Base-by-base conservation (phyloP, 2,888 invertebrate genomes). In the Molorchus minor region DNA sequence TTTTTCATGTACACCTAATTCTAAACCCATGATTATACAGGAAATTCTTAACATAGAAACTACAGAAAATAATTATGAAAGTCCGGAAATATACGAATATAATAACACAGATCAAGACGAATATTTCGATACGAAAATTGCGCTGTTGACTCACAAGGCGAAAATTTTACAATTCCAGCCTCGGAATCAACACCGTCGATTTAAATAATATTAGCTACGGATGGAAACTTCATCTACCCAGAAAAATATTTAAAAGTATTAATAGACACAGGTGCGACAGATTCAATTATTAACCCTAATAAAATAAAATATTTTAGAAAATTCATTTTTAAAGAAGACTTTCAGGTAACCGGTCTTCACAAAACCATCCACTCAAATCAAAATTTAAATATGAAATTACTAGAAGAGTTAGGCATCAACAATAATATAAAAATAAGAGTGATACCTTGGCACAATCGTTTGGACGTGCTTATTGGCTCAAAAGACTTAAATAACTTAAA, bases 161-260 rank as follows among this genome's bases (percentile, higher is more conserved):
- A 38, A 44, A 44, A 44, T 44, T 44, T 44, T 44, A 44, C n/a
- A 20, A 25, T 44, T 25, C 7, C 2, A 1, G 44, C 44, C 44
- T 44, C 44, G 17, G 19, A 41, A n/a, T 20, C 2, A 2, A 2
- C 35, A 44, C 21, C 1, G 25, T 44, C 17, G 43, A 43, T 43
- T 43, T 45, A 33, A 17, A 12, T n/a, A 29, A 45, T 19, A 30
- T 30, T 16, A 45, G 16, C 13, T 30, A 7, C 2, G 15, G 16
- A 41, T 7, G 10, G 5, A 41, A 41, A 41, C 19, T 16, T 41
- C 19, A 19, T 41, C n/a, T 41, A 12, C 16, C 40, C 40, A 10
- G 40, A 3, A 3, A 33, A n/a, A n/a, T 13, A 43, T 25, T 25
- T 43, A 12, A 43, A 43, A 21, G 12, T 43, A 16, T 21, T 43